These are phyloP conservation scores for Lepidocyrtinus sp. DNA, from an alignment of 2,888 invertebrate species.

Conservation along the genomic window DNA sequence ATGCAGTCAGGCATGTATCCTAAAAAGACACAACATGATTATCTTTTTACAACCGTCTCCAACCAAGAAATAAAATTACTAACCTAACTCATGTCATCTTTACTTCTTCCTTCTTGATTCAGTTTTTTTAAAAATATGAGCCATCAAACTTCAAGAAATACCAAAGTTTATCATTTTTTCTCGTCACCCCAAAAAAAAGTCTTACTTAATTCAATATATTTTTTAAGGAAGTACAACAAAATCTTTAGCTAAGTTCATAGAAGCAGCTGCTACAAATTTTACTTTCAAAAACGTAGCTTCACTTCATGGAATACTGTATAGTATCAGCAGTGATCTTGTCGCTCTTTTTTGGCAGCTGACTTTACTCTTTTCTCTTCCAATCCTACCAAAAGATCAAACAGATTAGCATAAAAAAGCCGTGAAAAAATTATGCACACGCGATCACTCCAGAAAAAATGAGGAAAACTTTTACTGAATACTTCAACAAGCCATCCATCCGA, in stretches of 20 bases:
- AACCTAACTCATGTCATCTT: constrained; percentile 26
- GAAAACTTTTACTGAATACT: neutral
- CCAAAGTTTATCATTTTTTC: constrained; percentile 6
- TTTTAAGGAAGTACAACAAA: too few species aligned
- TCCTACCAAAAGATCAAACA: constrained; percentile 15
- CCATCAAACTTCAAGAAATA: constrained; percentile 6
- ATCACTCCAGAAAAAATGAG: neutral
- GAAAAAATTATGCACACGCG: neutral
- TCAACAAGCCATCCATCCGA: neutral
- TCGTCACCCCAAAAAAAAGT: neutral
- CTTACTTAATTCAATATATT: neutral
- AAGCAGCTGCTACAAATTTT: constrained; percentile 8
- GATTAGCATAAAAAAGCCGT: constrained; percentile 32
- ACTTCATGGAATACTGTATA: neutral
- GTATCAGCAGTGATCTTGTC: constrained; percentile 13
- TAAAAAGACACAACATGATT: constrained; percentile 12
- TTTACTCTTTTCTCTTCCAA: constrained; percentile 12
- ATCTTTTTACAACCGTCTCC: neutral
- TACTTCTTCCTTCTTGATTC: constrained; percentile 3
- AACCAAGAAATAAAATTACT: neutral
- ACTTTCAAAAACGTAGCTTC: constrained; percentile 4
- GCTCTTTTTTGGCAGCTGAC: constrained; percentile 39
- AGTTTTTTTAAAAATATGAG: neutral
- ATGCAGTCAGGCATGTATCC: too few species aligned
- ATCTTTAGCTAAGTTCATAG: neutral